Conservation (phyloP, 2,797 vertebrate species). For the Danio aesculapii region DNA sequence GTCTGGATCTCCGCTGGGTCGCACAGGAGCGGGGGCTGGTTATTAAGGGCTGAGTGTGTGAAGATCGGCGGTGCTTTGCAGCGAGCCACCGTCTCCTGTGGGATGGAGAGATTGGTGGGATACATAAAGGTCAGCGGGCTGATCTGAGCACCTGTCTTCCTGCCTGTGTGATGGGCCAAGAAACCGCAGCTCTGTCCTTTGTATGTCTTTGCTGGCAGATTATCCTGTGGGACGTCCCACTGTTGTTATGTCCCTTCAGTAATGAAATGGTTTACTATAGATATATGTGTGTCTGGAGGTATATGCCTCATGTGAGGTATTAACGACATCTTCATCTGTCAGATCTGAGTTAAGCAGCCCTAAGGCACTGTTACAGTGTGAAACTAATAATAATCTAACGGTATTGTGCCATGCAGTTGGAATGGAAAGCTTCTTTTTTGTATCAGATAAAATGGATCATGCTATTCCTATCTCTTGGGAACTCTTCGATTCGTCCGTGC, state of each 20-base stretch:
- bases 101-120: slow-evolving; percentile 74
- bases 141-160: slow-evolving; percentile 56
- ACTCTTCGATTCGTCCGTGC: slow-evolving; percentile 51
- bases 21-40: slow-evolving; percentile 30
- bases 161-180: slow-evolving; percentile 32
- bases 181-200: slow-evolving; percentile 62
- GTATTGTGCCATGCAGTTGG: slow-evolving; percentile 48
- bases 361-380: slow-evolving; percentile 52
- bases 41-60: slow-evolving; percentile 32
- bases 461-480: slow-evolving; percentile 49
- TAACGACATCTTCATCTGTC: slow-evolving; percentile 59
- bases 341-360: slow-evolving; percentile 49
- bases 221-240: slow-evolving; percentile 7
- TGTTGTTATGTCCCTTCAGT: slow-evolving; percentile 43
- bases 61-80: slow-evolving; percentile 75
- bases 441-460: slow-evolving; percentile 52
- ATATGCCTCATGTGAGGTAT: slow-evolving; percentile 47
- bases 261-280: slow-evolving; percentile 49
- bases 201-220: slow-evolving; percentile 74
- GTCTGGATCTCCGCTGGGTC: slow-evolving; percentile 6
- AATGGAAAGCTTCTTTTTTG: slow-evolving; percentile 63
- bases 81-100: slow-evolving; percentile 69
- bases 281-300: slow-evolving; percentile 48
- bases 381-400: slow-evolving; percentile 60
- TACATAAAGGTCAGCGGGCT: slow-evolving; percentile 79